A percentile compares a stretch with the other conserved stretches of the same genome.
Conservation (phyloP, 2,797 vertebrate genomes). For the Pempheris klunzingeri region DNA sequence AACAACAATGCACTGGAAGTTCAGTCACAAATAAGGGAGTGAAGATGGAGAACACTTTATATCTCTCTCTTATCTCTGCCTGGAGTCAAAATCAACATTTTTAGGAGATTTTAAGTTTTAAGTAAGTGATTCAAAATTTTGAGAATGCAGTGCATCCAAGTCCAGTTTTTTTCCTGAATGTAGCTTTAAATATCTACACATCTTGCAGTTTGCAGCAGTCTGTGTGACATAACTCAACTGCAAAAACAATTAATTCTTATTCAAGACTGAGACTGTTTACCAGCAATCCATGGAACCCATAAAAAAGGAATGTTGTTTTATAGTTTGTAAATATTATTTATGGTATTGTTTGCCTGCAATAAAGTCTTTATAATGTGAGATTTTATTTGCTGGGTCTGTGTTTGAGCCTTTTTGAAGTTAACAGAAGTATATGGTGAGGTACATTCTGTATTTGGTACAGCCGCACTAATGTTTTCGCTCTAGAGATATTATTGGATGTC, state of each 20-base stretch:
- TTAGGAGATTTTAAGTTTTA: slow-evolving; percentile 26
- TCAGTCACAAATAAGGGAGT: slow-evolving; percentile 19
- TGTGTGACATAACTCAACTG: slow-evolving; percentile 6
- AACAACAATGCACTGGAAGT: background rate
- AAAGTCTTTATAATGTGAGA: slow-evolving; percentile 84
- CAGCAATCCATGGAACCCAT: slow-evolving; percentile 65
- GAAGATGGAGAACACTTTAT: background rate
- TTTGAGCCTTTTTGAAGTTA: slow-evolving; percentile 10
- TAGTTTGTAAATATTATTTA: slow-evolving; percentile 88
- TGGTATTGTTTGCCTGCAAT: slow-evolving; percentile 87
- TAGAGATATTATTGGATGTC: background rate
- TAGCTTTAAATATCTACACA: slow-evolving; percentile 53
- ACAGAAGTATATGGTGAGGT: background rate
- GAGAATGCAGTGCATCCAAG: slow-evolving; percentile 31
- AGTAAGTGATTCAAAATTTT: slow-evolving; percentile 3
- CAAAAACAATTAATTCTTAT: slow-evolving; percentile 40
- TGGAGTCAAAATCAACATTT: slow-evolving; percentile 23
- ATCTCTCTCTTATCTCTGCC: slow-evolving; percentile 21
- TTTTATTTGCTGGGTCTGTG: slow-evolving; percentile 32
- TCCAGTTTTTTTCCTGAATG: slow-evolving; percentile 47
- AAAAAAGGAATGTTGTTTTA: slow-evolving; percentile 81
- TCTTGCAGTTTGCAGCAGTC: slow-evolving; percentile 24
- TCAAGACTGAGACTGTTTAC: slow-evolving; percentile 65
- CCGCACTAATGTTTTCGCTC: background rate
- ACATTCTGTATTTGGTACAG: background rate